These are phyloP conservation scores for Tachina fera DNA, from an alignment of 2,888 invertebrate species.

Conservation along the genomic window DNA sequence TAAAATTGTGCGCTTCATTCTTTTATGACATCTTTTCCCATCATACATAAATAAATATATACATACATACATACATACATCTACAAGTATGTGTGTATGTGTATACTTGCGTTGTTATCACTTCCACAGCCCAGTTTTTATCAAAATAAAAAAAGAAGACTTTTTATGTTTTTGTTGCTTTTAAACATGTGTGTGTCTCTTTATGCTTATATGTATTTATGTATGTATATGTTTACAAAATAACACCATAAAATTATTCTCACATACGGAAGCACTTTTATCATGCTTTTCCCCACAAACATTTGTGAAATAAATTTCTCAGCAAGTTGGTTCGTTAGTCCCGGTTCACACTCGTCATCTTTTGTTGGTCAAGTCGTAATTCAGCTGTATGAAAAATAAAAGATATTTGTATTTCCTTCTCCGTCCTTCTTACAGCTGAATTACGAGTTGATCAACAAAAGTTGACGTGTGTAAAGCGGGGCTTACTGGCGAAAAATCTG, in stretches of 20 bases:
- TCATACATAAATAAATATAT: constrained; percentile 6
- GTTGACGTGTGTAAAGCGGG: too few species aligned
- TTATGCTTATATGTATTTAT: accelerated
- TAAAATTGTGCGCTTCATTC: neutral
- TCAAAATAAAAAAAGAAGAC: neutral
- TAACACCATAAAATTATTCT: constrained; percentile 49
- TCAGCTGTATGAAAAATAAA: too few species aligned
- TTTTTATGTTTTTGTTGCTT: constrained; percentile 10
- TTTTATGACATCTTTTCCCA: constrained; percentile 12
- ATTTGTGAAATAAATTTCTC: neutral
- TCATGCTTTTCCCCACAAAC: constrained; percentile 3
- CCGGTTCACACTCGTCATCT: neutral
- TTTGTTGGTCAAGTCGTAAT: too few species aligned
- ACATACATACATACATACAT: too few species aligned
- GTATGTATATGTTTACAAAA: neutral
- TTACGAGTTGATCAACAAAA: too few species aligned
- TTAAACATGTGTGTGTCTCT: constrained; percentile 21
- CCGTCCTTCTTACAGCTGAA: too few species aligned
- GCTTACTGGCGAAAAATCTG: too few species aligned
- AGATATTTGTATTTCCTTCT: too few species aligned
- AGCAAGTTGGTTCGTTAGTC: neutral
- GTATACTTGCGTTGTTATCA: constrained; percentile 26
- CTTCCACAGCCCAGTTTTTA: constrained; percentile 34
- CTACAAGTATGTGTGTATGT: neutral
- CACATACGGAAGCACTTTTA: constrained; percentile 23